Evolutionary conservation across 2,797 vertebrate species (phyloP).

Genomic region (Pangasius sanitwongsei): DNA sequence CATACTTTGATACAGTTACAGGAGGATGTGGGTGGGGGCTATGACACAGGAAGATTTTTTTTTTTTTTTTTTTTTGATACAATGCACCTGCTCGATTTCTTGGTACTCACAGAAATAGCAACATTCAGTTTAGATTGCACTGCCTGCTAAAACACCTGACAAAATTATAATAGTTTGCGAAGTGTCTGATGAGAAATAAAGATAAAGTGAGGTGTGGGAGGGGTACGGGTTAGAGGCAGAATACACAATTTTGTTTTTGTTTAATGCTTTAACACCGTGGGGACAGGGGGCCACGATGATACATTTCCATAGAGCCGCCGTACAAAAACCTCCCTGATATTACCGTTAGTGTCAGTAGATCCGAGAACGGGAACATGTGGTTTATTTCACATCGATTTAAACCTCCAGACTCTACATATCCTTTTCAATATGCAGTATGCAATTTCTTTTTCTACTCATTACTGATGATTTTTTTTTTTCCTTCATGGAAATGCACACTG

Average conservation of each 20-base stretch:
- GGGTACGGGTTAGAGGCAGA: conserved; percentile 20
- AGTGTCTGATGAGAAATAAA: conserved; percentile 65
- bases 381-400: not conserved
- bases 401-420: not conserved
- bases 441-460: not conserved
- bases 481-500: not conserved
- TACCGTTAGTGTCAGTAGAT: conserved; percentile 7
- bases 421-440: not conserved
- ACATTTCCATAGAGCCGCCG: conserved; percentile 52
- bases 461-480: not conserved
- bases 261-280: conserved; percentile 82
- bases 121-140: conserved; percentile 54
- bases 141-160: conserved; percentile 53
- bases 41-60: conserved; percentile 43
- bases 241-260: conserved; percentile 80
- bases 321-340: conserved; percentile 54
- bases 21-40: conserved; percentile 41
- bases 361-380: not conserved
- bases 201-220: conserved; percentile 59
- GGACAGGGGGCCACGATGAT: conserved; percentile 87
- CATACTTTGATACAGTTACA: conserved; percentile 32
- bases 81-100: conserved; percentile 60
- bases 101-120: conserved; percentile 73
- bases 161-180: conserved; percentile 30
- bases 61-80: conserved; percentile 39